Conservation (phyloP, 2,113 vertebrate genomes). For the Myotis lucifugus region DNA sequence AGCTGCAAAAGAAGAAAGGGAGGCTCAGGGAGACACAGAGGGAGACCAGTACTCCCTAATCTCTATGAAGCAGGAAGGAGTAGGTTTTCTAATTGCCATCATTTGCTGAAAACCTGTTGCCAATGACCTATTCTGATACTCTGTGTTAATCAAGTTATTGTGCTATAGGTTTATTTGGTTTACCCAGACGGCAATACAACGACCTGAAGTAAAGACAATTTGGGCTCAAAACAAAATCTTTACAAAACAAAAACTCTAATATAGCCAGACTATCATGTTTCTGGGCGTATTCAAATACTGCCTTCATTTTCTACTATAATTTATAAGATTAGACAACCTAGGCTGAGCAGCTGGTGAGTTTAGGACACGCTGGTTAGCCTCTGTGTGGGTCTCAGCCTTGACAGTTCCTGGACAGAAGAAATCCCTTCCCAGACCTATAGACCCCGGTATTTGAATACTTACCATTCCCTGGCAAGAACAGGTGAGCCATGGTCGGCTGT, state of each 20-base stretch:
- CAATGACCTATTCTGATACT: accelerated
- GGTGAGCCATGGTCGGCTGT: conserved; percentile 92
- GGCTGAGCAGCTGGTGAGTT: neutral
- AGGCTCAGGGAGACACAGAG: neutral
- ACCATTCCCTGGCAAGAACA: conserved; percentile 97
- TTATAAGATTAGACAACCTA: neutral
- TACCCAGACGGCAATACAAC: neutral
- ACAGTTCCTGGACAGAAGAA: neutral
- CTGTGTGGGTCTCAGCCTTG: neutral
- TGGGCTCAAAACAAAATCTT: neutral
- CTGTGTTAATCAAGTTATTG: neutral
- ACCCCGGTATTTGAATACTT: conserved; percentile 68
- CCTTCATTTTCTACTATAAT: neutral
- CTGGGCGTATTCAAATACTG: neutral
- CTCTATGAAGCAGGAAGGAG: neutral
- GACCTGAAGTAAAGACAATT: neutral
- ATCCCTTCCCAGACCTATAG: neutral
- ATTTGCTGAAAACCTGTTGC: neutral
- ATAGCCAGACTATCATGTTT: neutral
- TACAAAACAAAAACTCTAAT: neutral
- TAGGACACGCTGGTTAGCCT: neutral
- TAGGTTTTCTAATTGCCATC: no score
- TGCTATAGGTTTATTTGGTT: neutral
- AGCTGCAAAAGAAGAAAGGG: conserved; percentile 86
- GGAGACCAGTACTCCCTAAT: neutral